These are phyloP conservation scores for Ophion ventricosus DNA, from an alignment of 2,888 invertebrate genomes.

Conservation along the genomic window DNA sequence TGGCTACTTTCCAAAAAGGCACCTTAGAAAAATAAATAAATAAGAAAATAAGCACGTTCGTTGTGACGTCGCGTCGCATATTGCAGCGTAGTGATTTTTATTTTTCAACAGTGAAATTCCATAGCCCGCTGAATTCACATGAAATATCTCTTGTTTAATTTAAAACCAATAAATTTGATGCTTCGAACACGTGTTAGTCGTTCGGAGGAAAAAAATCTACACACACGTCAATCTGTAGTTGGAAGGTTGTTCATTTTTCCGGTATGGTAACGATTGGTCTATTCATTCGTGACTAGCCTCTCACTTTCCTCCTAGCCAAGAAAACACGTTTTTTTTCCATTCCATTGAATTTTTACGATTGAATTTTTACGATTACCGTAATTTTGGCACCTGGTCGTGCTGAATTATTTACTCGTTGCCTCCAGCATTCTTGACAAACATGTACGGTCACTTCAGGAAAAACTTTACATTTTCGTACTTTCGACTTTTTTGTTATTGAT, in stretches of 20 bases:
- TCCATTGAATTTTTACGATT: background rate
- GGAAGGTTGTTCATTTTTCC: slow-evolving; percentile 11
- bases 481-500: no score
- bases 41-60: no score
- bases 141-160: no score
- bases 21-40: no score
- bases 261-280: background rate
- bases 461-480: background rate
- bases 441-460: background rate
- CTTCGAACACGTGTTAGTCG: background rate
- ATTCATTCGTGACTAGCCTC: slow-evolving; percentile 15
- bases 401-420: background rate
- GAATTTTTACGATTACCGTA: background rate
- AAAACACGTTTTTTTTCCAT: slow-evolving; percentile 22
- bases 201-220: background rate
- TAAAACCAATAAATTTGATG: no score
- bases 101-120: no score
- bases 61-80: no score
- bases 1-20: no score
- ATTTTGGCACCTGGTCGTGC: background rate
- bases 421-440: background rate
- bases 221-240: background rate
- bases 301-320: slow-evolving; percentile 27
- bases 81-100: no score
- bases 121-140: no score